Conservation (phyloP, 2,888 invertebrate species). For the Pyrocoelia pectoralis region DNA sequence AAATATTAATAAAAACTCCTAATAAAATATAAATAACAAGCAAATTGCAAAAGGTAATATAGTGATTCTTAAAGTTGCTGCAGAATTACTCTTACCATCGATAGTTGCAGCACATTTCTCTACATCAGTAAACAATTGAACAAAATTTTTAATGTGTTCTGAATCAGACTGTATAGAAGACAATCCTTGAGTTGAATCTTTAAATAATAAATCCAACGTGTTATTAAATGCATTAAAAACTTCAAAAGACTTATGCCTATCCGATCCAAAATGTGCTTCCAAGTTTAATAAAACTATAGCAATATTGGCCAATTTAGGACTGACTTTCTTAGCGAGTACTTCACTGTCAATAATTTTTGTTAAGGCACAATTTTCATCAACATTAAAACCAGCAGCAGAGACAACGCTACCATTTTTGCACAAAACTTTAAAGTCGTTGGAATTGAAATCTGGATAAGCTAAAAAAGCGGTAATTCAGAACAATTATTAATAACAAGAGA, state of each 20-base stretch:
- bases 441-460: conserved; percentile 10
- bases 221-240: conserved; percentile 68
- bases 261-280: conserved; percentile 49
- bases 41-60: conserved; percentile 5
- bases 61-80: background rate
- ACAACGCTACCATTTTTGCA: conserved; percentile 70
- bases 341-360: conserved; percentile 69
- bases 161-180: conserved; percentile 58
- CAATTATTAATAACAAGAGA: too few species aligned
- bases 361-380: conserved; percentile 66
- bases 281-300: conserved; percentile 47
- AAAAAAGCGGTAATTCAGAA: background rate
- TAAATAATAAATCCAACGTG: conserved; percentile 66
- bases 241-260: conserved; percentile 61
- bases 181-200: conserved; percentile 67
- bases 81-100: conserved; percentile 7
- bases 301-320: conserved; percentile 48
- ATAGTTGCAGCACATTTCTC: conserved; percentile 52
- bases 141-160: conserved; percentile 64
- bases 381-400: conserved; percentile 59
- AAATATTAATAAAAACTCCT: too few species aligned
- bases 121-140: conserved; percentile 63
- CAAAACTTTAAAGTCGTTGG: conserved; percentile 62
- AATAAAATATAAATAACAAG: background rate
- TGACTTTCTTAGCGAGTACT: conserved; percentile 62